Base-by-base conservation (phyloP, 2,113 vertebrate species). In the Uropsilus gracilis region DNA sequence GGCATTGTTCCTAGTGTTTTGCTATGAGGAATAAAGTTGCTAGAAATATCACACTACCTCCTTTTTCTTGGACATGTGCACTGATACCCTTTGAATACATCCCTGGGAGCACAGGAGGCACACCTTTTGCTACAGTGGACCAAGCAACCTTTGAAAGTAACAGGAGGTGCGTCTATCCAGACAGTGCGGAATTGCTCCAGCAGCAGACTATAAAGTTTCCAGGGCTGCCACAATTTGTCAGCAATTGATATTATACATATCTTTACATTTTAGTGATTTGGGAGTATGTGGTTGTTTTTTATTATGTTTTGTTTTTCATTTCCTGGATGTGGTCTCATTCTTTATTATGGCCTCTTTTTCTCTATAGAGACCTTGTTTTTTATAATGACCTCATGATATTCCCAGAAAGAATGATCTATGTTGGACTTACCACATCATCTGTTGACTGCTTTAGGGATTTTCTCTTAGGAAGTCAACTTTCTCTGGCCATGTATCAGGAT, bases 81-180 rank as follows among this genome's bases (percentile, higher is more conserved):
- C 5, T 48, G 14, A 55, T 34, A 69, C 66, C 69, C 13, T 7
- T 39, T 86, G 32, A 5, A 17, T 59, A 28, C 8, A 26, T 8
- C 53, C 18, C 28, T 69, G 18, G 28, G 61, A 57, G 12, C 39
- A 20, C 20, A 28, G 16, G n/a, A 63, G 66, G 9, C 3, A 0
- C 59, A 6, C 22, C 17, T 53, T 66, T 66, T 64, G 26, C 13
- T 42, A 9, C 68, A 44, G 50, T 34, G 37, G 24, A 34, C 22
- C 10, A 12, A 24, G 42, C 17, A 16, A 3, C 39, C n/a, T 85
- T 68, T 20, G 12, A 16, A 42, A 75, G 9, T 34, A 16, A 14
- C 46, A 0, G 16, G 30, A 22, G 39, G 2, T 37, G 5, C 12
- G 1, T 24, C 6, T 72, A 11, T 6, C 28, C 11, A 5, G 26